phyloP scores from a whole-genome alignment of 2,888 invertebrate genomes.

The Leptopilina drosophilae region DNA sequence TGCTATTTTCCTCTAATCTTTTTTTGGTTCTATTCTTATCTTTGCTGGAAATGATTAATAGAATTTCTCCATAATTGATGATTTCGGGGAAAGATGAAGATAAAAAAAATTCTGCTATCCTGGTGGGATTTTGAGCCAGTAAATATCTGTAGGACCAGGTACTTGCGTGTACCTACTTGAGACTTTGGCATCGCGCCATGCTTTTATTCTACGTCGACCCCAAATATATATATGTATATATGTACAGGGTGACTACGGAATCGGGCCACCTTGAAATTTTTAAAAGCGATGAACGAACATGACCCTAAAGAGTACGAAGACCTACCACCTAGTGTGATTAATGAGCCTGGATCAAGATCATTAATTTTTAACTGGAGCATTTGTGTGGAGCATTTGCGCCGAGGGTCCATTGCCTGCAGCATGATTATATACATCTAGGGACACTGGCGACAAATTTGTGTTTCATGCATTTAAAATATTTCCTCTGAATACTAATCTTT shows the following conservation, averaged over 20 bases:
- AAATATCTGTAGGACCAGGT: conserved; percentile 17
- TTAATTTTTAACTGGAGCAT: conserved; percentile 30
- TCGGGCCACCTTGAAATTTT: conserved; percentile 34
- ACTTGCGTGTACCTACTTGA: conserved; percentile 35
- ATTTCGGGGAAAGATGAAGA: background rate
- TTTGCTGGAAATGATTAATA: too few species aligned
- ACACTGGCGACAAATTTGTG: background rate
- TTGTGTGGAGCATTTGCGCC: conserved; percentile 2
- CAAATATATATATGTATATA: background rate
- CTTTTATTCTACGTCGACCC: conserved; percentile 34
- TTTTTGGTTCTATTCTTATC: too few species aligned
- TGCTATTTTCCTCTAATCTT: too few species aligned
- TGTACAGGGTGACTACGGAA: conserved; percentile 27
- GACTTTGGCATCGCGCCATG: conserved; percentile 35
- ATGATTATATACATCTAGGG: background rate
- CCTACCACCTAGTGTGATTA: conserved; percentile 21
- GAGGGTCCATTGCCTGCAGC: background rate
- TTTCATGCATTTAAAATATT: background rate
- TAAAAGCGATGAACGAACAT: conserved; percentile 12
- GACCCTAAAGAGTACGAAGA: background rate
- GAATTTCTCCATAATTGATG: background rate
- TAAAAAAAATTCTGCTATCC: background rate
- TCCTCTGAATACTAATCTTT: background rate
- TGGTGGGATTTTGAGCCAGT: conserved; percentile 9
- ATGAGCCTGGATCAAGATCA: conserved; percentile 11